These are phyloP conservation scores for Ranitomeya variabilis DNA, from an alignment of 2,113 vertebrate species.

Conservation along the genomic window DNA sequence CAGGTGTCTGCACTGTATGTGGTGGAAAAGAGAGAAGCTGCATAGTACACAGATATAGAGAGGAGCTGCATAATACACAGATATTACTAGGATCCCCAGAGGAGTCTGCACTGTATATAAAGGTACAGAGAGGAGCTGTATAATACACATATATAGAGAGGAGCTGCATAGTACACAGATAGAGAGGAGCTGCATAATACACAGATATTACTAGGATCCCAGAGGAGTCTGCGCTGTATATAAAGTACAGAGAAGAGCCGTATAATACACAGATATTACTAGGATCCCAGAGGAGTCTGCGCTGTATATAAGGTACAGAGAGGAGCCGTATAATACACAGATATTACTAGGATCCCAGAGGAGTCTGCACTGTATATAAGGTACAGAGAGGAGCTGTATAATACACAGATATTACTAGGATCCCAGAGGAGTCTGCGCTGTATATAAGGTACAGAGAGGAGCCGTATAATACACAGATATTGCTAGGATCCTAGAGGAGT, in stretches of 20 bases:
- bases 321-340: background rate
- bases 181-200: background rate
- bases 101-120: background rate
- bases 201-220: constrained; percentile 18
- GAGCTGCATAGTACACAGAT: background rate
- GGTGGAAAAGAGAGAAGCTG: background rate
- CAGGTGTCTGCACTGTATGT: constrained; percentile 5
- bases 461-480: constrained; percentile 26
- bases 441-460: constrained; percentile 31
- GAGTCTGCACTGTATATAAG: background rate
- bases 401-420: constrained; percentile 33
- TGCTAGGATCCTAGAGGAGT: background rate
- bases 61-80: background rate
- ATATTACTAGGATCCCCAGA: constrained; percentile 2
- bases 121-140: background rate
- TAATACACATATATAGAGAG: background rate
- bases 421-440: background rate
- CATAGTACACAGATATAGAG: constrained; percentile 16
- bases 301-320: background rate
- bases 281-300: background rate
- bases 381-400: background rate
- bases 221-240: background rate
- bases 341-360: background rate
- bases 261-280: constrained; percentile 43
- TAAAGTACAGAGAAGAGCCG: constrained; percentile 18